Percentiles rank a stretch among this genome's conserved stretches.
Evolutionary conservation across 2,797 vertebrate species (phyloP).

Genomic region (Dicrostonyx torquatus): DNA sequence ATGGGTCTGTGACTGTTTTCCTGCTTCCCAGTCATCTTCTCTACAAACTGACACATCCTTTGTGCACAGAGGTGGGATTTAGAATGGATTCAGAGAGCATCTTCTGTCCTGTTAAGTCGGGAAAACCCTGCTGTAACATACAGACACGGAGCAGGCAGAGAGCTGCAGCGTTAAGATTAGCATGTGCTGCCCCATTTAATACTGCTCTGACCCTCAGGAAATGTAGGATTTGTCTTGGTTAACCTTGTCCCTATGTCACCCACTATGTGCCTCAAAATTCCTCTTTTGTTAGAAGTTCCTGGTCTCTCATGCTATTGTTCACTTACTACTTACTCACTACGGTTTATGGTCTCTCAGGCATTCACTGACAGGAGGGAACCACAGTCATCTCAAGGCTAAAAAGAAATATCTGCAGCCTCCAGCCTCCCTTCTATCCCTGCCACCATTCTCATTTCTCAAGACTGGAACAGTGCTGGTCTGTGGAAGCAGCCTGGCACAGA

Average conservation of each 20-base stretch:
- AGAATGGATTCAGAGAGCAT: slow-evolving; percentile 54
- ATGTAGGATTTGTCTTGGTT: neutral
- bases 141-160: slow-evolving; percentile 6
- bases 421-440: neutral
- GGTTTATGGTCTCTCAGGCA: neutral
- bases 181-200: neutral
- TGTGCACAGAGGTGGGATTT: neutral
- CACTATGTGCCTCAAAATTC: neutral
- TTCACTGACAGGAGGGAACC: neutral
- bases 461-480: no score
- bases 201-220: slow-evolving; percentile 12
- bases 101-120: neutral
- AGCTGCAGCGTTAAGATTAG: slow-evolving; percentile 30
- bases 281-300: neutral
- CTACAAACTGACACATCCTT: neutral
- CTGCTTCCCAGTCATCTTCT: slow-evolving; percentile 21
- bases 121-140: slow-evolving; percentile 37
- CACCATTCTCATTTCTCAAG: neutral
- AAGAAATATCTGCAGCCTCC: neutral
- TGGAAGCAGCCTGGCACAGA: no score
- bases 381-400: neutral
- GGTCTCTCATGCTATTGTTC: neutral
- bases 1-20: neutral
- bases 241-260: neutral
- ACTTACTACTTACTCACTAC: neutral